Conservation (phyloP, 2,888 invertebrate genomes). For the Drosophila rellima region DNA sequence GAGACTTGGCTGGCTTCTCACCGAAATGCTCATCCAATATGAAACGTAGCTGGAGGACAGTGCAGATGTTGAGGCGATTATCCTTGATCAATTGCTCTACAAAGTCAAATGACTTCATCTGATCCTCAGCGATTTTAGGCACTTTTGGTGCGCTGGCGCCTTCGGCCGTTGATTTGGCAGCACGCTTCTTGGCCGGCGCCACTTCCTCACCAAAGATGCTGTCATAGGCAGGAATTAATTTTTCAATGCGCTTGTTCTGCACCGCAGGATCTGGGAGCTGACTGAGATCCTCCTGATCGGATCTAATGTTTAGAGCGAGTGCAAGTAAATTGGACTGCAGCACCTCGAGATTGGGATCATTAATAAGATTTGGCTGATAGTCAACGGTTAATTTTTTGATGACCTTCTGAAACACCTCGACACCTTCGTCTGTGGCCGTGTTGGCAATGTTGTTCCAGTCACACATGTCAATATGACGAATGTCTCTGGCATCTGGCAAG, state of each 20-base stretch:
- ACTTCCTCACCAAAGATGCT: conserved; percentile 71
- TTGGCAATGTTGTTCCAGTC: conserved; percentile 84
- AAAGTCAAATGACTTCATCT: conserved; percentile 60
- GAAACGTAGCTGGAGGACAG: conserved; percentile 64
- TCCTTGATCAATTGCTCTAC: conserved; percentile 63
- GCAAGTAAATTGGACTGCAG: conserved; percentile 89
- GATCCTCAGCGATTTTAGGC: conserved; percentile 60
- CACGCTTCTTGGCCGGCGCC: conserved; percentile 66
- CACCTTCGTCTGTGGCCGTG: conserved; percentile 83
- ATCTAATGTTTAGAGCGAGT: conserved; percentile 88
- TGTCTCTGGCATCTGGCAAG: conserved; percentile 89
- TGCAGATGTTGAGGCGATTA: conserved; percentile 60
- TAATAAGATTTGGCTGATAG: conserved; percentile 88
- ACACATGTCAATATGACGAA: conserved; percentile 85
- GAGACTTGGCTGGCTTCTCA: conserved; percentile 42
- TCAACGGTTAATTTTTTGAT: conserved; percentile 87
- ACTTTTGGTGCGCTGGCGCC: conserved; percentile 61
- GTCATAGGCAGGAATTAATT: conserved; percentile 67
- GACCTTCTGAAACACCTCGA: conserved; percentile 88
- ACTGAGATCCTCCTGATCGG: conserved; percentile 84
- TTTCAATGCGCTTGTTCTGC: conserved; percentile 82
- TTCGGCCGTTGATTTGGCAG: conserved; percentile 32
- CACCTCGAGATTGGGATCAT: conserved; percentile 89
- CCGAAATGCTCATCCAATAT: conserved; percentile 71
- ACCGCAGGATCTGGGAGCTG: conserved; percentile 75